Percentiles rank a stretch among this genome's conserved stretches.
Evolutionary conservation across 2,888 invertebrate genomes (phyloP).

Genomic region (Synergus gifuensis): DNA sequence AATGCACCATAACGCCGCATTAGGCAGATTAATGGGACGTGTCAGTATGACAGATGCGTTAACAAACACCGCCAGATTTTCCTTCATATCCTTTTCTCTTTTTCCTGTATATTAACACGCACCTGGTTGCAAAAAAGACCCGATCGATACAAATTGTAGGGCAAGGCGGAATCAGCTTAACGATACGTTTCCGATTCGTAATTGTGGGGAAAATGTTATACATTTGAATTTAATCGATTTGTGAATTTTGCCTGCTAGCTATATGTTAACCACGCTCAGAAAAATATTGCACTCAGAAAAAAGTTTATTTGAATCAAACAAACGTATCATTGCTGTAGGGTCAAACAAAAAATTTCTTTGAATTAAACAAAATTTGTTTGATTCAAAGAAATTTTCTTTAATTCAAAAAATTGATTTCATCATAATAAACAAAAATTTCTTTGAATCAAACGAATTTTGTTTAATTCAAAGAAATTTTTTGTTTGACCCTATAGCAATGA

Average conservation of each 20-base stretch:
- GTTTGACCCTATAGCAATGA: too few species aligned
- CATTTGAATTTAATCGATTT: slow-evolving; percentile 44
- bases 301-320: too few species aligned
- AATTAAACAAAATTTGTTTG: too few species aligned
- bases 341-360: too few species aligned
- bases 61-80: slow-evolving; percentile 61
- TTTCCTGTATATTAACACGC: slow-evolving; percentile 41
- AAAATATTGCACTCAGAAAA: too few species aligned
- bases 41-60: slow-evolving; percentile 68
- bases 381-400: too few species aligned
- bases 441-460: too few species aligned
- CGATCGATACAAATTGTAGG: slow-evolving; percentile 25
- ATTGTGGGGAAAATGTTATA: background rate
- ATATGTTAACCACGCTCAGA: background rate
- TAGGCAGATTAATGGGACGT: slow-evolving; percentile 68
- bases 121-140: slow-evolving; percentile 41
- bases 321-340: too few species aligned
- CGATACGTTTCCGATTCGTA: slow-evolving; percentile 10
- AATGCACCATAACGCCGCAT: slow-evolving; percentile 59
- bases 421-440: too few species aligned
- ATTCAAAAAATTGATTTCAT: too few species aligned
- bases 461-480: too few species aligned
- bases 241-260: background rate
- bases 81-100: slow-evolving; percentile 14
- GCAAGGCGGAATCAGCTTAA: slow-evolving; percentile 2